Evolutionary conservation across 2,888 invertebrate genomes (phyloP).

Genomic region (Leucozona laternaria): DNA sequence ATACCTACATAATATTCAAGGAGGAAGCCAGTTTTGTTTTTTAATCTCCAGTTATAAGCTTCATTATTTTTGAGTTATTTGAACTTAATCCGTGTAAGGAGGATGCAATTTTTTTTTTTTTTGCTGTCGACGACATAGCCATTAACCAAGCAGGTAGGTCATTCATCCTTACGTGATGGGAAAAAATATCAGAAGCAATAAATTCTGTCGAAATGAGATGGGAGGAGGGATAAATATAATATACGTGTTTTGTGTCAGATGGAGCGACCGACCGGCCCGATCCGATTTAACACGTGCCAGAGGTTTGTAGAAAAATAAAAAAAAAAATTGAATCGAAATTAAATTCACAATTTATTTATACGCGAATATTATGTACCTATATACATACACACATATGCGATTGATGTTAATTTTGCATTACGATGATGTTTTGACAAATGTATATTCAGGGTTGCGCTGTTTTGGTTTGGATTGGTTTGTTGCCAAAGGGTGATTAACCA

Average conservation of each 20-base stretch:
- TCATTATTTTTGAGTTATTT: constrained; percentile 72
- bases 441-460: constrained; percentile 27
- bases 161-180: constrained; percentile 47
- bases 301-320: constrained; percentile 48
- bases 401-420: constrained; percentile 44
- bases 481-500: constrained; percentile 43
- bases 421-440: constrained; percentile 50
- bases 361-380: constrained; percentile 4
- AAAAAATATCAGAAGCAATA: constrained; percentile 7
- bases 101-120: constrained; percentile 37
- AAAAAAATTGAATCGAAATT: constrained; percentile 44
- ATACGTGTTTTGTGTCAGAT: constrained; percentile 46
- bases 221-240: neutral
- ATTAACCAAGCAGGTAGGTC: constrained; percentile 65
- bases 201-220: constrained; percentile 39
- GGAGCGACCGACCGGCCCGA: constrained; percentile 9
- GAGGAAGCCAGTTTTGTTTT: constrained; percentile 33
- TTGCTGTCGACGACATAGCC: constrained; percentile 11
- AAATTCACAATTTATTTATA: constrained; percentile 32
- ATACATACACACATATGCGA: neutral
- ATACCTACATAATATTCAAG: neutral
- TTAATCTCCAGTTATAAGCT: constrained; percentile 46
- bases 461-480: constrained; percentile 2
- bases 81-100: constrained; percentile 66
- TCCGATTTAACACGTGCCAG: constrained; percentile 54